phyloP scores from a whole-genome alignment of 2,797 vertebrate species.

The Poeciliopsis turneri region DNA sequence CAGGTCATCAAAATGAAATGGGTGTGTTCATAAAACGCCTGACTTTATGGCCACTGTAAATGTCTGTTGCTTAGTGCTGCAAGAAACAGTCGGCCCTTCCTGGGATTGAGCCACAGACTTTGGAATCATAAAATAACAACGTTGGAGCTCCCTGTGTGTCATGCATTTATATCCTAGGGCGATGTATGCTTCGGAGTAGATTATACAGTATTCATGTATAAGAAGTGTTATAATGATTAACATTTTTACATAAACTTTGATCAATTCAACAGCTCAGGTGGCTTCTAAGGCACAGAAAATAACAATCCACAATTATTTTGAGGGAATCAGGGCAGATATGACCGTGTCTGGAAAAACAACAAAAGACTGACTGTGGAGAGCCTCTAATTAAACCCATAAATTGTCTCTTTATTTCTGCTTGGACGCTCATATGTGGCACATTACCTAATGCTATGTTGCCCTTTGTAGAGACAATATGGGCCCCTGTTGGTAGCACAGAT shows the following conservation, averaged over 20 bases:
- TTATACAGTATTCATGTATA: background rate
- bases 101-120: conserved; percentile 65
- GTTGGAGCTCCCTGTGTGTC: background rate
- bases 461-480: conserved; percentile 57
- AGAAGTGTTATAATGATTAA: background rate
- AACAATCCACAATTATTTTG: background rate
- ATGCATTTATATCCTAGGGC: background rate
- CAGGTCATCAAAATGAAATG: background rate
- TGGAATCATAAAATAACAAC: conserved; percentile 66
- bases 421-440: conserved; percentile 60
- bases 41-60: conserved; percentile 68
- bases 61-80: conserved; percentile 6
- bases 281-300: background rate
- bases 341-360: conserved; percentile 31
- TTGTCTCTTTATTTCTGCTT: conserved; percentile 64
- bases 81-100: conserved; percentile 11
- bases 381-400: conserved; percentile 67
- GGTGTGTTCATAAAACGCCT: conserved; percentile 18
- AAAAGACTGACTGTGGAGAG: conserved; percentile 45
- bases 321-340: background rate
- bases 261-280: background rate
- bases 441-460: conserved; percentile 52
- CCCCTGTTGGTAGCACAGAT: conserved; percentile 49
- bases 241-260: background rate
- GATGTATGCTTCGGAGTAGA: background rate